Evolutionary conservation across 2,113 vertebrate genomes (phyloP).

Genomic region (Zosterops hypoxanthus): DNA sequence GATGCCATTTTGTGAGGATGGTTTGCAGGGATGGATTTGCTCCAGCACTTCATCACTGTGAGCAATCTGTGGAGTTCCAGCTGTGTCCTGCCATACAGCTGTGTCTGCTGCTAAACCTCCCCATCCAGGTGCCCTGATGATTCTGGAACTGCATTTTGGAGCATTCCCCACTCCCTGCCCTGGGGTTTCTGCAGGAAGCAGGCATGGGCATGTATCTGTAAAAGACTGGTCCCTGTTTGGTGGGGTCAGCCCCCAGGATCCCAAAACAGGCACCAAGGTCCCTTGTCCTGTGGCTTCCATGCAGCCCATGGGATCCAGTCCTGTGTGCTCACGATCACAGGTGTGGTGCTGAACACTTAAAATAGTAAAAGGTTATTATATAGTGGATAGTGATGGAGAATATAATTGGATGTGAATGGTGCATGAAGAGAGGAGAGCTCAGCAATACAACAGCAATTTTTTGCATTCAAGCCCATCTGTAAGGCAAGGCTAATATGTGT

Average conservation of each 20-base stretch:
- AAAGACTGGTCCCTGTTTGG: neutral
- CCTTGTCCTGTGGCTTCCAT: neutral
- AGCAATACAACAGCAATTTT: neutral
- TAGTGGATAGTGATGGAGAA: neutral
- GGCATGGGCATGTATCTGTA: neutral
- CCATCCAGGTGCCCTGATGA: rapidly evolving
- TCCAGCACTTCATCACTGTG: neutral
- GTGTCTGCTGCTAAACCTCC: neutral
- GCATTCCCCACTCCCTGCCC: neutral
- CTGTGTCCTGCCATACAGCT: neutral
- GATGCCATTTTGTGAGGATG: neutral
- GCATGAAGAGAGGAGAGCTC: neutral
- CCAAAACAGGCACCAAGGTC: neutral
- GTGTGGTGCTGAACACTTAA: neutral
- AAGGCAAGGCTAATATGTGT: neutral
- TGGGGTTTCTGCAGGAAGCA: neutral
- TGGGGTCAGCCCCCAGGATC: neutral
- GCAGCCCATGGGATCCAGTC: neutral
- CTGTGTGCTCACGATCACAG: neutral
- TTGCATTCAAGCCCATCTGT: neutral
- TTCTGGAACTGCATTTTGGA: neutral
- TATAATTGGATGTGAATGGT: neutral
- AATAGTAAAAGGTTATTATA: neutral
- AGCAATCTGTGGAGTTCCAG: neutral
- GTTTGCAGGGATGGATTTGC: neutral